Base-by-base conservation (phyloP, 2,888 invertebrate species). In the Agriotes lineatus region DNA sequence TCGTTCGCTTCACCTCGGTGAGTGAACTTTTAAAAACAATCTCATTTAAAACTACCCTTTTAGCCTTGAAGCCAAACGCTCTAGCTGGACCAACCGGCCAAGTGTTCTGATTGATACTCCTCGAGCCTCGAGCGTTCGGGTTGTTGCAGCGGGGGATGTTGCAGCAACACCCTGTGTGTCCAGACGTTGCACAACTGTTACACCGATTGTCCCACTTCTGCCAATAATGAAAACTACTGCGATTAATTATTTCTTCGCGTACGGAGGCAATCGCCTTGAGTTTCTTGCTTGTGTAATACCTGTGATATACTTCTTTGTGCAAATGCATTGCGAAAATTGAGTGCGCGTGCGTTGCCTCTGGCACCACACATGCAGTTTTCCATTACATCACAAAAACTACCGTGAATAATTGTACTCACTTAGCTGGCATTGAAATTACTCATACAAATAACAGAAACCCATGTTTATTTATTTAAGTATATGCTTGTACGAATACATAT, bases 301-400 rank as follows among this genome's bases (percentile, higher is more conserved):
- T 67, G 54, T 69, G 59, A 65, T 71, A 67, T 72, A 74, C 44
- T 74, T 69, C 70, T 72, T 73, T 70, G 67, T 67, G 67, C 56
- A 68, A 63, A 63, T 66, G 42, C 59, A 68, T 69, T 65, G 63
- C 64, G 48, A 56, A 67, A 72, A 64, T 67, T 37, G 62, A 69
- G 58, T 62, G 56, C 65, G 65, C 70, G 68, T 63, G 59, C 64
- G 44, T 61, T 60, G 65, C 64, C 59, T 56, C 45, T 64, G 58
- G 58, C 59, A 33, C 35, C 37, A 59, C 58, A 58, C 44, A 56
- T 63, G 37, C 48, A 62, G 61, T 72, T 72, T 72, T 70, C 70
- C 64, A 70, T 72, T 70, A 72, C 69, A 68, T 69, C 63, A 73
- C 67, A 71, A 73, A 72, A 72, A 70, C 58, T 60, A 60, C n/a